Evolutionary conservation across 2,113 vertebrate species (phyloP).

Genomic region (Equus przewalskii): DNA sequence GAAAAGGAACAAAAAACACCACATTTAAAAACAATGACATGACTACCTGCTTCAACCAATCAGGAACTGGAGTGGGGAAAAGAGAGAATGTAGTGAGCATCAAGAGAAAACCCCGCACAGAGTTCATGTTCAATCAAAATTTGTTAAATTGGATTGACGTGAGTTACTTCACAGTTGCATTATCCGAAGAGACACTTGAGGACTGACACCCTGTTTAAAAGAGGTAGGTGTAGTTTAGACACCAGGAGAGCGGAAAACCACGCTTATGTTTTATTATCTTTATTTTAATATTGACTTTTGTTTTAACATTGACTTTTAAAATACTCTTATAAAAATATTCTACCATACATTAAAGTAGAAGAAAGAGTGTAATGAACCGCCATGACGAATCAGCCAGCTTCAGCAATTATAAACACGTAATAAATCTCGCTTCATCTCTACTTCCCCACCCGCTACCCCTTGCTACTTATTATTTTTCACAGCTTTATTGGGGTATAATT

Average conservation of each 20-base stretch:
- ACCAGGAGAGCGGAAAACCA: neutral
- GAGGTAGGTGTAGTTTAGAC: neutral
- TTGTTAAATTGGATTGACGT: neutral
- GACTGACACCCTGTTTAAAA: neutral
- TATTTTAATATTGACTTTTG: neutral
- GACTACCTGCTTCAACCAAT: neutral
- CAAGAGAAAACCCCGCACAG: neutral
- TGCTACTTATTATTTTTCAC: neutral
- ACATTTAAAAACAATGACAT: neutral
- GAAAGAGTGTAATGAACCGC: neutral
- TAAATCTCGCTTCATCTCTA: neutral
- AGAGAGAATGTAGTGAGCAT: neutral
- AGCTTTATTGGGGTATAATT: neutral
- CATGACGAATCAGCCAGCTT: neutral
- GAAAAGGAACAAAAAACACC: neutral
- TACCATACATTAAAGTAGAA: neutral
- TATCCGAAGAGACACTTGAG: neutral
- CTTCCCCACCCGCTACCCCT: neutral
- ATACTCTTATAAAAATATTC: slow-evolving; percentile 1
- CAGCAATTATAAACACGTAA: neutral
- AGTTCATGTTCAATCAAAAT: neutral
- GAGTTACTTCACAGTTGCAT: neutral
- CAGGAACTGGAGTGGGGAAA: neutral
- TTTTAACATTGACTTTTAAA: neutral
- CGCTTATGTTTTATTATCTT: neutral